Evolutionary conservation across 1,140 invertebrate genomes (phyloP).

Genomic region (Penaeus japonicus): DNA sequence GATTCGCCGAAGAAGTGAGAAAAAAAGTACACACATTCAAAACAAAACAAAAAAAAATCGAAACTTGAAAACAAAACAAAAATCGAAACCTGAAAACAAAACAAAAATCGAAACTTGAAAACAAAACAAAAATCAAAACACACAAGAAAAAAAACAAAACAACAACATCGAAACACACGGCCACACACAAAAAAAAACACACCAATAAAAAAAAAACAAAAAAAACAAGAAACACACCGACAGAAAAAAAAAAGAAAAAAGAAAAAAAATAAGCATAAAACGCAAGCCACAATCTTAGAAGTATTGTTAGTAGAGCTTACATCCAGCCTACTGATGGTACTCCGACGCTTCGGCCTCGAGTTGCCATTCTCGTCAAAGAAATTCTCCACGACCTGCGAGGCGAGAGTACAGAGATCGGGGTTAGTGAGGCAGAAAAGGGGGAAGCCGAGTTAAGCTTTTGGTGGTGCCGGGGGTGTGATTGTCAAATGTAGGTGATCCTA

Average conservation of each 20-base stretch:
- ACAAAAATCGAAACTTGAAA: neutral
- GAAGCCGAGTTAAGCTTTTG: no score
- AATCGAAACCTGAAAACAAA: neutral
- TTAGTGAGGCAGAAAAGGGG: neutral
- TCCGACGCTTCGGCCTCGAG: slow-evolving; percentile 29
- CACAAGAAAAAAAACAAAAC: neutral
- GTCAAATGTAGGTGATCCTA: no score
- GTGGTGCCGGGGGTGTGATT: no score
- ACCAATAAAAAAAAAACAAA: neutral
- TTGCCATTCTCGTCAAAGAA: slow-evolving; percentile 60
- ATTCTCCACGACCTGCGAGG: slow-evolving; percentile 54
- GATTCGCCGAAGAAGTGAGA: no score
- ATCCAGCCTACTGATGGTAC: slow-evolving; percentile 55
- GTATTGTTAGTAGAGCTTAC: slow-evolving; percentile 39
- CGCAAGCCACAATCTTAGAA: neutral
- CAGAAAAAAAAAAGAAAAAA: neutral
- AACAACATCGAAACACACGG: neutral
- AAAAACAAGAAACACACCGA: neutral
- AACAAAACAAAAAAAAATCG: neutral
- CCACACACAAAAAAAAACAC: neutral
- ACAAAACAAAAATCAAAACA: neutral
- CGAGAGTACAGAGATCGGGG: neutral
- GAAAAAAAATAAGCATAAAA: neutral
- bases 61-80: neutral
- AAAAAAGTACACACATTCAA: neutral